Base-by-base conservation (phyloP, 2,797 vertebrate species). In the Gadopsis bispinosus region DNA sequence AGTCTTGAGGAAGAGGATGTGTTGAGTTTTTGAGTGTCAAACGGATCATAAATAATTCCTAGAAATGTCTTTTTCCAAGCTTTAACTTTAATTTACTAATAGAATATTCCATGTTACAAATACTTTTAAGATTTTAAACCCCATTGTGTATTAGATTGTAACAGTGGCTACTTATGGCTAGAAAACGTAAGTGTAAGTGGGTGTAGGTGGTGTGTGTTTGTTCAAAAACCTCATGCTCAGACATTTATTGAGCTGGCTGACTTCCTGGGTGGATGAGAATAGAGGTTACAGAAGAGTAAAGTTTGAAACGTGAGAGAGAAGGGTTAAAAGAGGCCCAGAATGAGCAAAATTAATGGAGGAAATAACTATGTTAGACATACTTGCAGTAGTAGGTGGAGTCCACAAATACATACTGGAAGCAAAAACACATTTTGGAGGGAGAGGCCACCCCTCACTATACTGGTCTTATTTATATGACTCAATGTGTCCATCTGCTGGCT, bases 401-500 rank as follows among this genome's bases (percentile, higher is more conserved):
- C n/a, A 74, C n/a, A 73, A 76, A 60, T 20, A 43, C 43, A 68
- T 47, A 55, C 20, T 48, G 51, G 65, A 75, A 54, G 50, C 13
- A 22, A 51, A 62, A 77, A 58, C 22, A 65, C 16, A 51, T 60
- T 80, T 51, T 66, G 29, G 29, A 35, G 39, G 10, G 20, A 17
- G 10, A 65, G n/a, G 12, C 50, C 56, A 11, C 22, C 31, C 19
- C 3, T 69, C 29, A 20, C 4, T 68, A 6, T n/a, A 35, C 13
- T 20, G 35, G 9, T 61, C 22, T 8, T 10, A 55, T 70, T 75
- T 10, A 59, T 66, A 4, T 35, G 45, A 82, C 89, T 92, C 88
- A 82, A 81, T 60, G 81, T 64, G 61, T 78, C 93, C 92, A 86
- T 81, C 92, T 93, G 80, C 83, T 93, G 93, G 92, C 62, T 37